Percentiles rank a stretch among this genome's conserved stretches.
phyloP scores from a whole-genome alignment of 2,888 invertebrate species.

The Heliconius hortense region DNA sequence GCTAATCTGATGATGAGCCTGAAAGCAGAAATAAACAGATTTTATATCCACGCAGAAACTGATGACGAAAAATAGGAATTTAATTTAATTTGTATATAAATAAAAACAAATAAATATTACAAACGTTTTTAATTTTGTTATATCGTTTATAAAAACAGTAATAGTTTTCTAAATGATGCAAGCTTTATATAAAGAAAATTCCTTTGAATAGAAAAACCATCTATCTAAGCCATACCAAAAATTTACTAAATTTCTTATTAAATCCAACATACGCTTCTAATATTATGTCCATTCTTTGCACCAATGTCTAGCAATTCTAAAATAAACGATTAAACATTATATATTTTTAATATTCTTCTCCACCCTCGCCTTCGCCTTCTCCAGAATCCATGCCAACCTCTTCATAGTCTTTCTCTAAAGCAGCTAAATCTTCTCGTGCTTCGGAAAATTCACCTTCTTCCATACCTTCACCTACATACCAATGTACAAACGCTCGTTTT shows the following conservation, averaged over 20 bases:
- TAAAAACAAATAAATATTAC: background rate
- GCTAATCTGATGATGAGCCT: too few species aligned
- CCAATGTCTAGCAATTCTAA: slow-evolving; percentile 6
- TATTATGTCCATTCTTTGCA: background rate
- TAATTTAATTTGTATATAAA: background rate
- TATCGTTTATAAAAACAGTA: slow-evolving; percentile 12
- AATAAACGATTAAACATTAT: slow-evolving; percentile 10
- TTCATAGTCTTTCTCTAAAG: slow-evolving; percentile 92
- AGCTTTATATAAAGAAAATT: too few species aligned
- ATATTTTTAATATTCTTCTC: slow-evolving; percentile 86
- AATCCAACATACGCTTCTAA: background rate
- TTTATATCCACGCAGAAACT: too few species aligned
- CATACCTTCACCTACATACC: slow-evolving; percentile 94
- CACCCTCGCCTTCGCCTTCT: slow-evolving; percentile 90
- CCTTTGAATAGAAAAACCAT: background rate
- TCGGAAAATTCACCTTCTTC: slow-evolving; percentile 94
- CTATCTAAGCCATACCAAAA: background rate
- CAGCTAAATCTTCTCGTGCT: slow-evolving; percentile 84
- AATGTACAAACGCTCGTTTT: slow-evolving; percentile 97
- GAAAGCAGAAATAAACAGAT: too few species aligned
- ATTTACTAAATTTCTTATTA: background rate
- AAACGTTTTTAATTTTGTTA: slow-evolving; percentile 10
- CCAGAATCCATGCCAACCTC: slow-evolving; percentile 93
- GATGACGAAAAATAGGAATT: too few species aligned
- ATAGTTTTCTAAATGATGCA: slow-evolving; percentile 6